Evolutionary conservation across 2,797 vertebrate species (phyloP).

Genomic region (Ficedula albicollis): DNA sequence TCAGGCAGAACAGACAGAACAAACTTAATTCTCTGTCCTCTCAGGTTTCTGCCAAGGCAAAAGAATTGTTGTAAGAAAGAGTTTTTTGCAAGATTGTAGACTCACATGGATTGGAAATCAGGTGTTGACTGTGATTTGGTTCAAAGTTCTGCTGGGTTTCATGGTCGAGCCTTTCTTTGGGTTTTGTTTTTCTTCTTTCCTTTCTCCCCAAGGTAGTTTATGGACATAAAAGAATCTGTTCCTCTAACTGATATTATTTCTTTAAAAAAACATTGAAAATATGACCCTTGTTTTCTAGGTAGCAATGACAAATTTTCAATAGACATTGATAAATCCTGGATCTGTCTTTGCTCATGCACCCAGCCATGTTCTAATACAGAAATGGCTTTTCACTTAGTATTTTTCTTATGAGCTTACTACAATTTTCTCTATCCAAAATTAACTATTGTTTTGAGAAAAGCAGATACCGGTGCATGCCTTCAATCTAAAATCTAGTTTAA

Average conservation of each 20-base stretch:
- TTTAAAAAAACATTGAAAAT: not conserved
- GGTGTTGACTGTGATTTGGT: not conserved
- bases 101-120: not conserved
- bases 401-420: not conserved
- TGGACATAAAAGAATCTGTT: not conserved
- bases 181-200: not conserved
- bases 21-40: not conserved
- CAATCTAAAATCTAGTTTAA: not conserved
- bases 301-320: not conserved
- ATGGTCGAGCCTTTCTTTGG: rapidly evolving
- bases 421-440: not conserved
- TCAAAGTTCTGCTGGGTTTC: not conserved
- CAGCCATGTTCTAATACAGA: not conserved
- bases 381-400: not conserved
- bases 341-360: not conserved
- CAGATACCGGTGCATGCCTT: not conserved
- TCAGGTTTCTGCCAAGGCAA: not conserved
- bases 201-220: not conserved
- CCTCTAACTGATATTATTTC: not conserved
- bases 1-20: not conserved
- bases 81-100: not conserved
- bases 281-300: not conserved
- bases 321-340: not conserved
- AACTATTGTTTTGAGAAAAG: not conserved
- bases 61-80: not conserved